phyloP scores from a whole-genome alignment of 2,797 vertebrate genomes.

The Chromis chromis region DNA sequence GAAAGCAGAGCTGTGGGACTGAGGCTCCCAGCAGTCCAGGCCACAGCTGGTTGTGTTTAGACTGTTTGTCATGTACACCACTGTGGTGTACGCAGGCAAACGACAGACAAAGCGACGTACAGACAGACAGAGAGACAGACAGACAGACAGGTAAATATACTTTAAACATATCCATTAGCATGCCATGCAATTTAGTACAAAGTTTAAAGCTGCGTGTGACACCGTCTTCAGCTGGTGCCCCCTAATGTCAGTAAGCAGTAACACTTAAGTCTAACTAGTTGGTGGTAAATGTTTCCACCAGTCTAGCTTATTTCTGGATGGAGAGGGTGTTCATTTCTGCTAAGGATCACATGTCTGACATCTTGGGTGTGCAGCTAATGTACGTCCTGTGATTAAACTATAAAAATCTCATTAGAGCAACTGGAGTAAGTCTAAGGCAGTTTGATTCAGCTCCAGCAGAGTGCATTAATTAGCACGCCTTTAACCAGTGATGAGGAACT shows the following conservation, averaged over 20 bases:
- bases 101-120: slow-evolving; percentile 40
- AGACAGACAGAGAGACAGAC: slow-evolving; percentile 26
- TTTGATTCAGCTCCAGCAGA: too few species aligned
- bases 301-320: background rate
- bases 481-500: too few species aligned
- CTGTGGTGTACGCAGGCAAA: slow-evolving; percentile 28
- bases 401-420: too few species aligned
- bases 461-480: too few species aligned
- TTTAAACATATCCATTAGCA: slow-evolving; percentile 54
- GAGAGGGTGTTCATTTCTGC: background rate
- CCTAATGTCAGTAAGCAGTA: slow-evolving; percentile 23
- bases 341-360: background rate
- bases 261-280: background rate
- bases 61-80: slow-evolving; percentile 68
- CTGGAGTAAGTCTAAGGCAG: too few species aligned
- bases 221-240: slow-evolving; percentile 2
- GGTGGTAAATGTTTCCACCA: background rate
- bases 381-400: too few species aligned
- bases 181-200: slow-evolving; percentile 29
- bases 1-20: slow-evolving; percentile 31
- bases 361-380: too few species aligned
- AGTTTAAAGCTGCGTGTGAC: slow-evolving; percentile 18
- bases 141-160: slow-evolving; percentile 60
- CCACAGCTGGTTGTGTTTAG: slow-evolving; percentile 80
- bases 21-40: slow-evolving; percentile 25